These are phyloP conservation scores for Hemibagrus wyckioides DNA, from an alignment of 2,113 vertebrate genomes.

Conservation along the genomic window DNA sequence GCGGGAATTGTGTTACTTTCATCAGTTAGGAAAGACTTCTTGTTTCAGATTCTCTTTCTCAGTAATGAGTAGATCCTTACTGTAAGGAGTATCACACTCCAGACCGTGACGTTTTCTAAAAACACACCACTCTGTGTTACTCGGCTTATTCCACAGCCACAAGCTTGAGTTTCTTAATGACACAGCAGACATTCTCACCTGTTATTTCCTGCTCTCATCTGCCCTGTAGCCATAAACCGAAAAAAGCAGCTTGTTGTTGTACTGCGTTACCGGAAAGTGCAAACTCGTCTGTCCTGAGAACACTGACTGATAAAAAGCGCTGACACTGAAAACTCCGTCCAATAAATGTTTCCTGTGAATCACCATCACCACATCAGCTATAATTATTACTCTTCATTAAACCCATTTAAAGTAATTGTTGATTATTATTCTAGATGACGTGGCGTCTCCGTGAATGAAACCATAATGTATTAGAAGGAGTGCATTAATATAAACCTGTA, in stretches of 20 bases:
- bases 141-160: no score
- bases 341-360: neutral
- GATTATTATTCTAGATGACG: no score
- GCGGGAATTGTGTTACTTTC: neutral
- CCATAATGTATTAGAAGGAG: no score
- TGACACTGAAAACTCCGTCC: neutral
- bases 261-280: neutral
- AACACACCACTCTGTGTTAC: no score
- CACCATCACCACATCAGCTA: no score
- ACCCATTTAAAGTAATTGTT: no score
- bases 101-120: no score
- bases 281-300: neutral
- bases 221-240: neutral
- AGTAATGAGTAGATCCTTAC: neutral
- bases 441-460: no score
- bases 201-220: neutral
- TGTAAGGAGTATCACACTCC: neutral
- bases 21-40: neutral
- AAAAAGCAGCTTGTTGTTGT: neutral
- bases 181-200: neutral
- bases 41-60: neutral
- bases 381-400: no score
- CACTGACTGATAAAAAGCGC: neutral
- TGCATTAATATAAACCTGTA: no score
- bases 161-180: neutral